Percentiles rank a stretch among this genome's conserved stretches.
These are phyloP conservation scores for Diachrysia chrysitis DNA, from an alignment of 2,888 invertebrate species.

Conservation along the genomic window DNA sequence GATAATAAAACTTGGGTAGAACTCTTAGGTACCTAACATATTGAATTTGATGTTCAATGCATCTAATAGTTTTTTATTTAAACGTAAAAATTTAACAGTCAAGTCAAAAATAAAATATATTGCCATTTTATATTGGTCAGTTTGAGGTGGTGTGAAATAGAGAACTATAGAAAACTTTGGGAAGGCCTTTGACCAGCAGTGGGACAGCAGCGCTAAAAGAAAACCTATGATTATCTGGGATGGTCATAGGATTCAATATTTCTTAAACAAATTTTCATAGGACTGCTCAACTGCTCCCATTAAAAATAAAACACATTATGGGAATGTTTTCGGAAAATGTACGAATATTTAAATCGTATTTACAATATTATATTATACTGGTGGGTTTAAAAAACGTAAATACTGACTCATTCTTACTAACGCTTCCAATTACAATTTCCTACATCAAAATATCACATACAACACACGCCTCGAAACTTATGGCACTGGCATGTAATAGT, in stretches of 20 bases:
- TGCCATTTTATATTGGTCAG: no score
- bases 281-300: conserved; percentile 28
- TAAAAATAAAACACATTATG: conserved; percentile 47
- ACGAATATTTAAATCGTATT: conserved; percentile 51
- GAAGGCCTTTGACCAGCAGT: no score
- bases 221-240: no score
- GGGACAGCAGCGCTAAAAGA: no score
- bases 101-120: no score
- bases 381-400: conserved; percentile 60
- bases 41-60: no score
- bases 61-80: no score
- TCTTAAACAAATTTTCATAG: conserved; percentile 42
- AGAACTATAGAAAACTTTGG: no score
- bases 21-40: no score
- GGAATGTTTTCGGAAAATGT: conserved; percentile 57
- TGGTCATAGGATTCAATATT: neutral
- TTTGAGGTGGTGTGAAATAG: no score
- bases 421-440: conserved; percentile 47
- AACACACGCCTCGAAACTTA: conserved; percentile 23
- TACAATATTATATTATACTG: conserved; percentile 53
- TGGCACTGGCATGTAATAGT: conserved; percentile 12
- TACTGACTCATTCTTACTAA: conserved; percentile 46
- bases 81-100: no score
- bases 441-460: conserved; percentile 72
- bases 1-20: no score